Percentiles rank a stretch among this genome's conserved stretches.
Conservation (phyloP, 2,888 invertebrate species). For the Caenorhabditis uteleia region DNA sequence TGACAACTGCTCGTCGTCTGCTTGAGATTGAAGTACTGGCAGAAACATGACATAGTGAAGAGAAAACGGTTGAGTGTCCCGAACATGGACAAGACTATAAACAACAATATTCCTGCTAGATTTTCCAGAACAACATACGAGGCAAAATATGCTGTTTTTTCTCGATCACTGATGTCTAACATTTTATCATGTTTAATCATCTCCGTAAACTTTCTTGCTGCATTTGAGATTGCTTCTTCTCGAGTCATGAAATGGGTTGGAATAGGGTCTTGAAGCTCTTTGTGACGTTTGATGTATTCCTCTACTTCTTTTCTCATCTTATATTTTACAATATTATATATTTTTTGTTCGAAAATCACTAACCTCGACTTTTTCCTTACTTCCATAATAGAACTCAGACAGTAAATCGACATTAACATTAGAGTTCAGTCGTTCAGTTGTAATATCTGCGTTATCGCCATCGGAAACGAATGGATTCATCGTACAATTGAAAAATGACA, state of each 20-base stretch:
- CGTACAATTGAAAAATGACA: too few species aligned
- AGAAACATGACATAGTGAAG: conserved; percentile 91
- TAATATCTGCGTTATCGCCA: conserved; percentile 53
- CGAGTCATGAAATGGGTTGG: conserved; percentile 66
- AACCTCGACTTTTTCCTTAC: neutral
- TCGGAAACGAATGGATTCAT: conserved; percentile 39
- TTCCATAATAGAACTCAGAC: conserved; percentile 44
- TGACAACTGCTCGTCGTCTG: conserved; percentile 83
- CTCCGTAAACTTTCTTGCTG: conserved; percentile 65
- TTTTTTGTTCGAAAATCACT: too few species aligned
- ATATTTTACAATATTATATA: too few species aligned
- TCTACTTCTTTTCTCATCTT: conserved; percentile 51
- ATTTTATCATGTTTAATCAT: conserved; percentile 14
- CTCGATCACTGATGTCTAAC: conserved; percentile 18
- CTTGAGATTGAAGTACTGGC: conserved; percentile 87
- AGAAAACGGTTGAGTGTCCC: conserved; percentile 74
- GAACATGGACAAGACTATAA: conserved; percentile 24
- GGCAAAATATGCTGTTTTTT: conserved; percentile 36
- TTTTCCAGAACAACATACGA: conserved; percentile 11
- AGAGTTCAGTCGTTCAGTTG: conserved; percentile 45
- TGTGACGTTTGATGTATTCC: conserved; percentile 64
- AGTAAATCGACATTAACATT: conserved; percentile 46
- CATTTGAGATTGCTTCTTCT: conserved; percentile 69
- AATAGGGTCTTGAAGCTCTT: conserved; percentile 61
- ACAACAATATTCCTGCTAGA: too few species aligned